A percentile compares a stretch with the other conserved stretches of the same genome.
phyloP scores from a whole-genome alignment of 2,797 vertebrate species.

The Periparus ater region DNA sequence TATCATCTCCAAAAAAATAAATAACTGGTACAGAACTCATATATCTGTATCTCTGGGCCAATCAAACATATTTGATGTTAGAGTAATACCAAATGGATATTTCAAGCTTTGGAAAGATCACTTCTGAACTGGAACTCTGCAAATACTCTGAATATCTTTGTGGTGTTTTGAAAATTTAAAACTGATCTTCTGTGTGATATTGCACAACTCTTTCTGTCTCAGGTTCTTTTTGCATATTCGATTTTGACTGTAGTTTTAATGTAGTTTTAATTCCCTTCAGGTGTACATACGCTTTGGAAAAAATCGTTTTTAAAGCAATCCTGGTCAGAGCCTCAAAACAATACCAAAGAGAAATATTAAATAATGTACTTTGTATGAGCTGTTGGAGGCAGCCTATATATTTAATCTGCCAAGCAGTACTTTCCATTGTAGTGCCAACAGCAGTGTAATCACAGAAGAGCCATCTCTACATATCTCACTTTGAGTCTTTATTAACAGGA shows the following conservation, averaged over 20 bases:
- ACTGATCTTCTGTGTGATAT: neutral
- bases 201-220: neutral
- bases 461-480: neutral
- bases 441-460: neutral
- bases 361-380: neutral
- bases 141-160: neutral
- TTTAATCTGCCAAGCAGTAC: neutral
- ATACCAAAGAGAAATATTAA: neutral
- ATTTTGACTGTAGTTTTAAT: neutral
- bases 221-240: neutral
- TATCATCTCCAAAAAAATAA: neutral
- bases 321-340: neutral
- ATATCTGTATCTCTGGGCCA: neutral
- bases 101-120: neutral
- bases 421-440: neutral
- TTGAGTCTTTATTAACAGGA: neutral
- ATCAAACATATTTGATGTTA: neutral
- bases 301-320: neutral
- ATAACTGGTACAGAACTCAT: neutral
- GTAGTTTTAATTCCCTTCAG: neutral
- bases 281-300: neutral
- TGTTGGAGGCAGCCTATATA: neutral
- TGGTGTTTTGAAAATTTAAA: neutral
- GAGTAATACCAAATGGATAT: neutral
- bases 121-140: neutral